phyloP scores from a whole-genome alignment of 2,797 vertebrate species.

The Botia kubotai region DNA sequence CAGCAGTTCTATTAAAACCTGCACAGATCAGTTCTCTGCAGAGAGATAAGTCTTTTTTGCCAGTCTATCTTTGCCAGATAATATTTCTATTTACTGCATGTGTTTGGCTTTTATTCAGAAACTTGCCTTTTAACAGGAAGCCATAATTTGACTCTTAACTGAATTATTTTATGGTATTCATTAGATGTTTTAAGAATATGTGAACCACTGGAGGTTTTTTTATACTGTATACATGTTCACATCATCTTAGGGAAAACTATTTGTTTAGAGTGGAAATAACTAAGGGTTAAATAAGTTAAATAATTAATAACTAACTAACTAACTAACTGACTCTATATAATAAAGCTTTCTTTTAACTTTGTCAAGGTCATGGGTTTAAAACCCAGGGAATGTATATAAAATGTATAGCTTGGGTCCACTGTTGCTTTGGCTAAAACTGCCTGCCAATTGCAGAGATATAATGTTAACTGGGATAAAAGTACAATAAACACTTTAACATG shows the following conservation, averaged over 20 bases:
- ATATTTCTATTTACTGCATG: slow-evolving; percentile 44
- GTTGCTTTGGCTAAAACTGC: too few relatives aligned
- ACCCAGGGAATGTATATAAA: too few relatives aligned
- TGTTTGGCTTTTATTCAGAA: slow-evolving; percentile 23
- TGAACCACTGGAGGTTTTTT: background rate
- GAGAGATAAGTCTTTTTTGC: slow-evolving; percentile 45
- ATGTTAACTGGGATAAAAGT: too few relatives aligned
- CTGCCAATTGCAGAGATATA: too few relatives aligned
- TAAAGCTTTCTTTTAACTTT: too few relatives aligned
- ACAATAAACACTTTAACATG: too few relatives aligned
- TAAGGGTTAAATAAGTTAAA: too few relatives aligned
- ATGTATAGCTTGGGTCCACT: too few relatives aligned
- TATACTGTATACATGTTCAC: background rate
- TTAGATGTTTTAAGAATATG: slow-evolving; percentile 15
- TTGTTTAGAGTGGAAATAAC: background rate
- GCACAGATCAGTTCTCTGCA: slow-evolving; percentile 45
- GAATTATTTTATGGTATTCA: slow-evolving; percentile 27
- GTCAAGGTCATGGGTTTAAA: too few relatives aligned
- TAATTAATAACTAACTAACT: too few relatives aligned
- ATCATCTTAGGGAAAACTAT: background rate
- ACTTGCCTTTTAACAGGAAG: slow-evolving; percentile 53
- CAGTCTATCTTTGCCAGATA: slow-evolving; percentile 33
- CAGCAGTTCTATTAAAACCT: slow-evolving; percentile 63
- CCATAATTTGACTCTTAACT: slow-evolving; percentile 30
- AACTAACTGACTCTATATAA: too few relatives aligned